phyloP scores from a whole-genome alignment of 2,113 vertebrate species.

The Psittacus erithacus region DNA sequence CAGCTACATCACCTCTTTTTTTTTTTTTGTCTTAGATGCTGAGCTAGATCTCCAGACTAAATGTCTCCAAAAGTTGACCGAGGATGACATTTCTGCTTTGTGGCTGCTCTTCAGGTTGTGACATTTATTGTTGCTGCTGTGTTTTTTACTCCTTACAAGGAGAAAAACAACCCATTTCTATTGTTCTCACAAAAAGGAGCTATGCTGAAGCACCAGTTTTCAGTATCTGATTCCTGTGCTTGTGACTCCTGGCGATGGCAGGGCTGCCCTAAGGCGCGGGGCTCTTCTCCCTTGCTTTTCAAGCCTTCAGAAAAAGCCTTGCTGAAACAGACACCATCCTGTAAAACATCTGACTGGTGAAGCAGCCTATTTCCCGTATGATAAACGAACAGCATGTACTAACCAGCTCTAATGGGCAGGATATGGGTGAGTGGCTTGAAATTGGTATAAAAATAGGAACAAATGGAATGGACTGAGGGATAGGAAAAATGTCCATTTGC shows the following conservation, averaged over 20 bases:
- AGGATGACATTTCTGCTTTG: slow-evolving; percentile 12
- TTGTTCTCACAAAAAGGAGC: background rate
- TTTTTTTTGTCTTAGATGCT: background rate
- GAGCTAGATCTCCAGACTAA: background rate
- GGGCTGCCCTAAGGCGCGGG: background rate
- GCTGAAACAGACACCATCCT: background rate
- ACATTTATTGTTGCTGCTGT: slow-evolving; percentile 23
- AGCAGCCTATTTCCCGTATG: background rate
- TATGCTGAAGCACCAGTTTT: background rate
- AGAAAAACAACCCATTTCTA: background rate
- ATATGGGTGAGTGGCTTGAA: background rate
- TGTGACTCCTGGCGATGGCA: background rate
- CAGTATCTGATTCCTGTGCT: accelerated
- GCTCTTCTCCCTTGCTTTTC: background rate
- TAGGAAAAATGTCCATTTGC: background rate
- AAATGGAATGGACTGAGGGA: slow-evolving; percentile 23
- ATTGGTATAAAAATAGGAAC: slow-evolving; percentile 31
- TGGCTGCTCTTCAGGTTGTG: background rate
- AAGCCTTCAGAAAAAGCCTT: background rate
- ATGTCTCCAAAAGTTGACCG: background rate
- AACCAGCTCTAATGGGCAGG: slow-evolving; percentile 37
- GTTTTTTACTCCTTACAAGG: background rate
- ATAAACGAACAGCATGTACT: slow-evolving; percentile 5
- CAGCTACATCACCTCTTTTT: background rate
- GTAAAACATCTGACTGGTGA: background rate